Evolutionary conservation across 2,888 invertebrate species (phyloP), one percentile per base, ranked within the genome.

Genomic region (Diarsia dahlii): DNA sequence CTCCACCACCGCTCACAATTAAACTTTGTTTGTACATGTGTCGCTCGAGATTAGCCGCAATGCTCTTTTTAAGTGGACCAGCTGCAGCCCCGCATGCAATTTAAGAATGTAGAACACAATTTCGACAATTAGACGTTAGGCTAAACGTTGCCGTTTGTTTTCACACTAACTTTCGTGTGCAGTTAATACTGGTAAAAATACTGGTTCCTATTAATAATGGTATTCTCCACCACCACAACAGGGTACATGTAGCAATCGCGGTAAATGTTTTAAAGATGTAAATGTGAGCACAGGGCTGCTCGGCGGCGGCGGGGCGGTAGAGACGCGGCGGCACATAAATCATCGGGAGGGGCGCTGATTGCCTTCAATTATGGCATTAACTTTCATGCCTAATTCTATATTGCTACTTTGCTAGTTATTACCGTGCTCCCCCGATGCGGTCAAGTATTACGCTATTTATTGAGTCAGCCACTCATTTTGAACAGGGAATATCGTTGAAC

Each of bases 11-110:
- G 95, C 92, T 95, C 95, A 96, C 96, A 96, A 96, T 96, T 96
- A 96, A 96, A 96, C 96, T 96, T 96, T 96, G 96, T 96, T 96
- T 95, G 95, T 95, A 94, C 95, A 96, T 95, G 95, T 96, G 96
- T 95, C 96, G 95, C 96, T 95, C 90, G 96, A 96, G 96, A 96
- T 95, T 96, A 95, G 94, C 95, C 94, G 91, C 95, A 95, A 92
- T 96, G 95, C 92, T 96, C 96, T 96, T 96, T 96, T 96, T 96
- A 96, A 96, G 95, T 96, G 95, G 94, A 94, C 94, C 92, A 87
- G 87, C 94, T 92, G 92, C 92, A 93, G 91, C 93, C 94, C 93
- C 94, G 89, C 92, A 92, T 94, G 95, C 94, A 95, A 95, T 96
- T 96, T 95, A 95, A 96, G 96, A 95, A 94, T 92, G 90, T 90